Evolutionary conservation across 2,888 invertebrate species (phyloP), one percentile per base, ranked within the genome.

Genomic region (Craniophora ligustri): DNA sequence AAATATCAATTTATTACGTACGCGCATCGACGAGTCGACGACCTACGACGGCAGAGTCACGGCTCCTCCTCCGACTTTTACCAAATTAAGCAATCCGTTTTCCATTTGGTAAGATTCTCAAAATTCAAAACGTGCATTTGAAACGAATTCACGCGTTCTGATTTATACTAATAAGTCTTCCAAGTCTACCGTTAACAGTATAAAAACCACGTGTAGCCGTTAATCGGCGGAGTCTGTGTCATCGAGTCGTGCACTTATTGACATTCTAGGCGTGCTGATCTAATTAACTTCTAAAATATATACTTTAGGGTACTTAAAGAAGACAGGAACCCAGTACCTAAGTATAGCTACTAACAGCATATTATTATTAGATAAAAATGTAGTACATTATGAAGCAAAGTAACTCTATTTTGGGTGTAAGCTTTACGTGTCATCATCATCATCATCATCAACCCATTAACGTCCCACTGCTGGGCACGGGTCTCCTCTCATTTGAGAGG

Each of bases 41-140:
- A 85, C 85, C n/a, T n/a, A n/a, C n/a, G n/a, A n/a, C 86, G 81
- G 72, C 59, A 65, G 53, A 76, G 75, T 78, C 74, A 74, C 49
- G 65, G 67, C 65, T 63, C 66, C 62, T 62, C 56, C 63, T 65
- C 64, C 63, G 41, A 59, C 61, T 54, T 54, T 55, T 56, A 26
- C 55, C 51, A 57, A 68, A 72, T 65, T 61, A 67, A 64, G 59
- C 57, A 63, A 72, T 78, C 71, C 71, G 68, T 69, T 64, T 74
- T 68, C 66, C 58, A 41, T 58, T 58, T 50, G 31, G 31, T 42
- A 57, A 61, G 15, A 59, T 64, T 66, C 50, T 56, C 57, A 60
- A 61, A 49, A 70, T 61, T 62, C 41, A 61, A 58, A 54, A 56
- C 53, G 66, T 57, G 48, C 58, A 60, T 70, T 74, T 65, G 67